Base-by-base conservation (phyloP, 2,888 invertebrate genomes). In the Strigamia crassipes region DNA sequence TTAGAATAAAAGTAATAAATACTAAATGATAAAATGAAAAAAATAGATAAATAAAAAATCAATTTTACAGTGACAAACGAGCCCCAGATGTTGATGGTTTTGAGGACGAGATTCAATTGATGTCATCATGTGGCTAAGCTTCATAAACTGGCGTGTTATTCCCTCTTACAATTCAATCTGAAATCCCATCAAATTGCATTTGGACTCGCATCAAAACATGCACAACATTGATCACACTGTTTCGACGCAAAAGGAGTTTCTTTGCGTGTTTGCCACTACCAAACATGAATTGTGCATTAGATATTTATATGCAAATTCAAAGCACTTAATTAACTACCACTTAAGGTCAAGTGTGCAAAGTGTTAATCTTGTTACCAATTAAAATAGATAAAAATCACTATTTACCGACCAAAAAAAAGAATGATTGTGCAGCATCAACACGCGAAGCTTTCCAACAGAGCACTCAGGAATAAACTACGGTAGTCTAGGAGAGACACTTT, bases 191-290 rank as follows among this genome's bases (percentile, higher is more conserved):
- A 61, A 61, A 61, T 46, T 61, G 21, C 61, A 61, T 61, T 61
- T 61, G 61, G 61, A 61, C 61, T 61, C 61, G 61, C 61, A 61
- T 61, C 61, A 61, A 61, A 61, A 61, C 61, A 61, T 61, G 61
- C 61, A 61, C 23, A 61, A 23, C 61, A 61, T 61, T 61, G 61
- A 61, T 61, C 61, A 61, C 61, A 61, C 61, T 61, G 61, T 61
- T 61, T 61, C 61, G 21, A 23, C n/a, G 10, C 12, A n/a, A 23
- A 61, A 61, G 61, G 61, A 15, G 61, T 61, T 61, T 61, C n/a
- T 61, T 61, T 23, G 61, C 61, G 61, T 61, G 61, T 61, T 61
- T 61, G 61, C 61, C 23, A 23, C 61, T 61, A 21, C 61, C 61
- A 61, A 61, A 61, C 61, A 61, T 23, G 61, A 23, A 61, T 61